Conservation (phyloP, 1,140 invertebrate genomes). For the Drosophila mauritiana region DNA sequence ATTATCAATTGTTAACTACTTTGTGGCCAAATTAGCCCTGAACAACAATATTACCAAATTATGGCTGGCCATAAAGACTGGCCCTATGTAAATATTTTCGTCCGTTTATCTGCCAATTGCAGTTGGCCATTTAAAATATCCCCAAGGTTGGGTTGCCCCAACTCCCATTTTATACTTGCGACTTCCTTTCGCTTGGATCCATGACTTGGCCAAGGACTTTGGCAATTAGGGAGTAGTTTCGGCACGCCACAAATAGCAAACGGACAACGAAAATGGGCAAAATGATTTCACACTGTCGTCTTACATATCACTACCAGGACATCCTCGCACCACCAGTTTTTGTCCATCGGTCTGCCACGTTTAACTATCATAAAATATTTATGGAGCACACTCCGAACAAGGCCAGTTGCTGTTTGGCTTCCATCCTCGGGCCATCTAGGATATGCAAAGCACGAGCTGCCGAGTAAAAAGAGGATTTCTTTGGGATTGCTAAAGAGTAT, state of each 20-base stretch:
- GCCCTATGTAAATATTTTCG: constrained; percentile 26
- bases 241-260: constrained; percentile 39
- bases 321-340: constrained; percentile 4
- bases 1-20: constrained; percentile 68
- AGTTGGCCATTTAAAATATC: constrained; percentile 21
- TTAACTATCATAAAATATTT: constrained; percentile 63
- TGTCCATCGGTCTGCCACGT: constrained; percentile 32
- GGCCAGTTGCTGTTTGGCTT: constrained; percentile 22
- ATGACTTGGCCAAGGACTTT: constrained; percentile 12
- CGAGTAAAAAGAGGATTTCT: constrained; percentile 5
- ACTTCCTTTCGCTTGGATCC: neutral
- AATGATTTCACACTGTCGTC: constrained; percentile 2
- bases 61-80: constrained; percentile 56
- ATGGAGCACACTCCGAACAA: constrained; percentile 27
- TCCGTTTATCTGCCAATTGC: constrained; percentile 12
- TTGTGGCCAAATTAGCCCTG: constrained; percentile 18
- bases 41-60: constrained; percentile 51
- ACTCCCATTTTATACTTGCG: neutral
- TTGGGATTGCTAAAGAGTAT: neutral
- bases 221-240: constrained; percentile 39
- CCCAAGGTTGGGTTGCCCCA: neutral
- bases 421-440: constrained; percentile 10
- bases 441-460: constrained; percentile 22
- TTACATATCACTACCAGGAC: neutral
- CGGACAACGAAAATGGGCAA: constrained; percentile 33